These are phyloP conservation scores for Hemaris fuciformis DNA, from an alignment of 2,888 invertebrate genomes.

Conservation along the genomic window DNA sequence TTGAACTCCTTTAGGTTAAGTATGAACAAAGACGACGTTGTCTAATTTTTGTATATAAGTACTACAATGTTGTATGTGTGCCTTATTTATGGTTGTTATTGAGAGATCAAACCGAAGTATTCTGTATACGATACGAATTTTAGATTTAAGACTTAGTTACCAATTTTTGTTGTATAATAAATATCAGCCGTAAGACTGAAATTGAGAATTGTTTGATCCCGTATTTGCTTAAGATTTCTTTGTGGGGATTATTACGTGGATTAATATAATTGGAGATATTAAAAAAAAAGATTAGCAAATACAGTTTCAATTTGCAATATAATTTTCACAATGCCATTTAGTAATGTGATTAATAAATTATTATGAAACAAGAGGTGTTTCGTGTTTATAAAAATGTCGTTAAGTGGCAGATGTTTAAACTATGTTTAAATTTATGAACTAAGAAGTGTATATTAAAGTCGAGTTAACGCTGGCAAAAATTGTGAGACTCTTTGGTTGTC, in stretches of 20 bases:
- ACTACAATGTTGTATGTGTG: conserved; percentile 1
- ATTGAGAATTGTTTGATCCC: background rate
- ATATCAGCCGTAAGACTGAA: conserved; percentile 5
- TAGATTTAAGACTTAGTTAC: conserved; percentile 10
- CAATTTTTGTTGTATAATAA: background rate
- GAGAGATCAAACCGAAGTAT: conserved; percentile 2
- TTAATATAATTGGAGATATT: background rate
- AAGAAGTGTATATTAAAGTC: too few species aligned
- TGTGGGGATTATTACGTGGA: background rate
- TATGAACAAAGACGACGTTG: conserved; percentile 61
- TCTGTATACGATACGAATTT: conserved; percentile 11
- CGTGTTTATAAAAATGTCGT: background rate
- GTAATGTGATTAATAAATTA: conserved; percentile 18
- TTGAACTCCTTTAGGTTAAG: conserved; percentile 69
- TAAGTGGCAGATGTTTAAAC: too few species aligned
- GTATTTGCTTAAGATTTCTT: background rate
- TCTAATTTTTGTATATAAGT: conserved; percentile 32
- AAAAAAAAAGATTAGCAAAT: background rate
- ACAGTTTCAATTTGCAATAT: background rate
- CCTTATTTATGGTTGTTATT: conserved; percentile 13
- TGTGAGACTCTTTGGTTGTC: too few species aligned
- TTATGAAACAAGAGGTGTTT: background rate
- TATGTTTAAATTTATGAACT: too few species aligned
- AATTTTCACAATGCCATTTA: conserved; percentile 8
- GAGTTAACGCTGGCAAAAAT: too few species aligned